Evolutionary conservation across 2,888 invertebrate species (phyloP).

Genomic region (Drosophila melanosoma): DNA sequence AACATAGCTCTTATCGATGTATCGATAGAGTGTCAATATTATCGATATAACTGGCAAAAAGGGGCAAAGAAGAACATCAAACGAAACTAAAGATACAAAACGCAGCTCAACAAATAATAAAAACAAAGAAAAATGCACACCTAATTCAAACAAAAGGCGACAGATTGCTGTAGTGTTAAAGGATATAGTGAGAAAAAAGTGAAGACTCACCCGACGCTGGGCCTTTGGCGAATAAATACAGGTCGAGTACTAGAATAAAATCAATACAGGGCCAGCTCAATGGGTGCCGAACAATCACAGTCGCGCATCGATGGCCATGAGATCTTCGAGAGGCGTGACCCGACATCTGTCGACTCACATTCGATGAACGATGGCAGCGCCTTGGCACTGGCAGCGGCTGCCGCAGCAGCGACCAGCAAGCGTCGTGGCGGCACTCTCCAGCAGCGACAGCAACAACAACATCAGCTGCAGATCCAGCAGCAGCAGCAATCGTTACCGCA

Average conservation of each 20-base stretch:
- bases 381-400: conserved; percentile 53
- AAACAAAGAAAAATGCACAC: not conserved
- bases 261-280: conserved; percentile 68
- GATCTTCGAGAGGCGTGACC: conserved; percentile 72
- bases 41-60: not conserved
- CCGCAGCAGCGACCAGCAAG: conserved; percentile 73
- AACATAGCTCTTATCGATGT: not conserved
- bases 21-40: conserved; percentile 1
- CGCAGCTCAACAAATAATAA: not conserved
- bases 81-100: conserved; percentile 11
- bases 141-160: not conserved
- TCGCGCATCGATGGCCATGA: conserved; percentile 83
- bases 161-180: not conserved
- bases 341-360: not conserved
- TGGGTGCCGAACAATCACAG: conserved; percentile 89
- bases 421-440: conserved; percentile 57
- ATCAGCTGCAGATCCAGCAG: conserved; percentile 41
- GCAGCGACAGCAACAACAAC: conserved; percentile 45
- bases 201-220: not conserved
- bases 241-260: conserved; percentile 31
- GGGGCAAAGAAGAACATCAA: conserved; percentile 18
- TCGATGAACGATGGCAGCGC: conserved; percentile 51
- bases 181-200: not conserved
- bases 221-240: not conserved
- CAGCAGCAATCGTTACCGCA: conserved; percentile 33